A percentile compares a stretch with the other conserved stretches of the same genome.
Evolutionary conservation across 1,140 invertebrate genomes (phyloP).

Genomic region (Phymorhynchus buccinoides): DNA sequence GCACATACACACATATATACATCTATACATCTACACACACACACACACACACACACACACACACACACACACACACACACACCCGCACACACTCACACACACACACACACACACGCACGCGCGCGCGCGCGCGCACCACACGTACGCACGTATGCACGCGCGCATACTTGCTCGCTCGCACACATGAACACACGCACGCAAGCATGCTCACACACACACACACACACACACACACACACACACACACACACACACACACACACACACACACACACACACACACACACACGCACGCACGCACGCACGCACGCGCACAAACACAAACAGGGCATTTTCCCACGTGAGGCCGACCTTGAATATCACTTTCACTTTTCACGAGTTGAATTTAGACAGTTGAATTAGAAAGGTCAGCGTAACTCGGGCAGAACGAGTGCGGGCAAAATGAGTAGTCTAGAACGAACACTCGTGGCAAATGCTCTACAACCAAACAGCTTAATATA

Average conservation of each 20-base stretch:
- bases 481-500: too few species aligned
- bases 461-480: too few species aligned
- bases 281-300: not conserved
- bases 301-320: not conserved
- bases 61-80: not conserved
- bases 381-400: too few species aligned
- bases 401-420: too few species aligned
- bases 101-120: not conserved
- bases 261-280: not conserved
- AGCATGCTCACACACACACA: not conserved
- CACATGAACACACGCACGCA: not conserved
- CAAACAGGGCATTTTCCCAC: not conserved
- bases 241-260: constrained; percentile 20
- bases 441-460: too few species aligned
- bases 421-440: too few species aligned
- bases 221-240: constrained; percentile 2
- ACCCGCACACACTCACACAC: not conserved
- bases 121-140: not conserved
- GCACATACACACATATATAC: constrained; percentile 17
- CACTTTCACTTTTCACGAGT: too few species aligned
- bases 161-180: not conserved
- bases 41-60: constrained; percentile 25
- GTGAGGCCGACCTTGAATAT: too few species aligned
- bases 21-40: not conserved
- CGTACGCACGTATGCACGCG: not conserved